These are phyloP conservation scores for Chesias legatella DNA, from an alignment of 2,888 invertebrate genomes.

Conservation along the genomic window DNA sequence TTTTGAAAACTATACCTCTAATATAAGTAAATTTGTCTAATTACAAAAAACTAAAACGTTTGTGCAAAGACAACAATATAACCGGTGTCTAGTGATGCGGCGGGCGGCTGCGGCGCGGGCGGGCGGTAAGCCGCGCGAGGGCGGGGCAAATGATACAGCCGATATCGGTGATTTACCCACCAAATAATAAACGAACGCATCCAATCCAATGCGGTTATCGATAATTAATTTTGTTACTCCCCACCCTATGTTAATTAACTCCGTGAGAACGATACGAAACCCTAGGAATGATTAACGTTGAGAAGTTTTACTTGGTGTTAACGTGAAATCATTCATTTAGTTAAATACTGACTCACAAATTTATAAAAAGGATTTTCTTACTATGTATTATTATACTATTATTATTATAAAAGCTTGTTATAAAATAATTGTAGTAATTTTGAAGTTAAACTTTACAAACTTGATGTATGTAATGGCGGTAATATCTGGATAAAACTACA, in stretches of 20 bases:
- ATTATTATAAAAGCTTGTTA: too few relatives aligned
- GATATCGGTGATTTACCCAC: slow-evolving; percentile 68
- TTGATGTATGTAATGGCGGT: too few relatives aligned
- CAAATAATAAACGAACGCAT: slow-evolving; percentile 57
- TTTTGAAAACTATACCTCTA: too few relatives aligned
- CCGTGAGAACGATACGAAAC: slow-evolving; percentile 49
- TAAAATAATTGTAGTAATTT: too few relatives aligned
- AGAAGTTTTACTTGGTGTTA: slow-evolving; percentile 13
- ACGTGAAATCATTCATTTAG: not conserved
- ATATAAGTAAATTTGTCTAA: too few relatives aligned
- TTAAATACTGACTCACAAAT: not conserved
- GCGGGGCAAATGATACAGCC: slow-evolving; percentile 43
- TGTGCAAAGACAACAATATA: slow-evolving; percentile 23
- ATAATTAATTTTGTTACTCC: slow-evolving; percentile 64
- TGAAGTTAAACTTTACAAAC: too few relatives aligned
- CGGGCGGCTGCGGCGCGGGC: slow-evolving; percentile 64
- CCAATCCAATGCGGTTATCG: slow-evolving; percentile 60
- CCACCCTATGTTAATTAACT: slow-evolving; percentile 63
- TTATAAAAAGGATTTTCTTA: too few relatives aligned
- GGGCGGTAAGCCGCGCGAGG: slow-evolving; percentile 50
- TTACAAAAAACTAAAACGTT: too few relatives aligned
- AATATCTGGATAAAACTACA: too few relatives aligned
- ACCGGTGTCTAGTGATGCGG: slow-evolving; percentile 44
- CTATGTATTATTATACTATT: too few relatives aligned
- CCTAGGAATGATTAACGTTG: slow-evolving; percentile 34